Percentiles rank a stretch among this genome's conserved stretches.
Evolutionary conservation across 2,113 vertebrate genomes (phyloP).

Genomic region (Scortum barcoo): DNA sequence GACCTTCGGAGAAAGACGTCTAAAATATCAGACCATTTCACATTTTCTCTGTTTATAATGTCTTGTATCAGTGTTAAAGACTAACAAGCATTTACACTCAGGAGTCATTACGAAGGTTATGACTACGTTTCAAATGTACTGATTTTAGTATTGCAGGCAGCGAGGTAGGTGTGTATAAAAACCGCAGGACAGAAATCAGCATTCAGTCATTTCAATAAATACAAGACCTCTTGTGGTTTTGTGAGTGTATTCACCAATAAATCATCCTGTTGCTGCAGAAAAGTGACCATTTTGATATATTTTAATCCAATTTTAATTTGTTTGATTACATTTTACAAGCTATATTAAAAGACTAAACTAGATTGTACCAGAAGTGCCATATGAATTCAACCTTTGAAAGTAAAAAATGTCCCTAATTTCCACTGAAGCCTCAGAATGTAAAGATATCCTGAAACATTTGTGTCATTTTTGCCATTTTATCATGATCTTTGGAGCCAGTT

Average conservation of each 20-base stretch:
- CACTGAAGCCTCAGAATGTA: not conserved
- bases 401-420: not conserved
- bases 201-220: constrained; percentile 29
- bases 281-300: too few species aligned
- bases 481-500: not conserved
- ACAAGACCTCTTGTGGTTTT: constrained; percentile 7
- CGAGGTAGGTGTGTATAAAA: constrained; percentile 12
- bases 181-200: constrained; percentile 29
- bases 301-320: too few species aligned
- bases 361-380: not conserved
- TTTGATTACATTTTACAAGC: not conserved
- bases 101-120: constrained; percentile 22
- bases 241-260: constrained; percentile 13
- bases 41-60: not conserved
- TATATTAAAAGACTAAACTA: not conserved
- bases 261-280: not conserved
- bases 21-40: not conserved
- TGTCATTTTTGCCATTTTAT: constrained; percentile 9
- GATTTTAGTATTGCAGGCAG: constrained; percentile 20
- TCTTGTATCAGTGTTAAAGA: constrained; percentile 8
- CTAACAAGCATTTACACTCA: constrained; percentile 3
- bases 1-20: not conserved
- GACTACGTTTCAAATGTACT: constrained; percentile 34
- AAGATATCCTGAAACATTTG: not conserved
- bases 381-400: not conserved